Evolutionary conservation across 2,113 vertebrate species (phyloP), one percentile per base, ranked within the genome.

Genomic region (Pogonocichla stellata): DNA sequence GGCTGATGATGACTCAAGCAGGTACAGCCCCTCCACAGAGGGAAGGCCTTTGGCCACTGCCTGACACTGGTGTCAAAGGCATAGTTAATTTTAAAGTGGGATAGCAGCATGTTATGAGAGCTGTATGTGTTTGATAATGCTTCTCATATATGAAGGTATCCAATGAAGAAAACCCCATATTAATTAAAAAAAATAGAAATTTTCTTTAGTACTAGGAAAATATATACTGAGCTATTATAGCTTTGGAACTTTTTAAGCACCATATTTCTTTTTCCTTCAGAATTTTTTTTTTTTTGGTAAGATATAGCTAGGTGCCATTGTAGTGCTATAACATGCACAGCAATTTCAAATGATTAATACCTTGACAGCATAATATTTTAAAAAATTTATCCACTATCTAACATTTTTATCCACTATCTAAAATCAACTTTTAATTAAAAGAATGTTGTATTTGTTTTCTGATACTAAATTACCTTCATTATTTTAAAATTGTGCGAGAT

Each of bases 381-480:
- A 48, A 29, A 74, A 51, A 57, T 62, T 53, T 62, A 62, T 20
- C n/a, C n/a, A 69, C 47, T 73, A 97, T 78, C 92, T 95, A 86
- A 92, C 1, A 1, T 26, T 56, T 53, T 53, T 62, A 62, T 20
- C n/a, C n/a, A 69, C 47, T 73, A 97, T 78, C 92, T 95, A 86
- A 92, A 95, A 94, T 82, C 18, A 93, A 42, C 82, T 96, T 97
- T 97, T 96, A 94, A 94, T 96, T 96, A 93, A 79, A 95, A 61
- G 13, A 60, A 38, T 70, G 11, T 77, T 83, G 2, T 83, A 82
- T 75, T 93, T 97, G 60, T 72, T 95, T 96, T 94, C 91, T 77
- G 79, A 47, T 95, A 86, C 70, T 80, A 47, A 57, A 91, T 62
- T 67, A 56, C 42, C 60, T 74, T 91, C 43, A 75, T 92, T 80